Conservation (phyloP, 1,140 invertebrate genomes). For the Fragariocoptes setiger region DNA sequence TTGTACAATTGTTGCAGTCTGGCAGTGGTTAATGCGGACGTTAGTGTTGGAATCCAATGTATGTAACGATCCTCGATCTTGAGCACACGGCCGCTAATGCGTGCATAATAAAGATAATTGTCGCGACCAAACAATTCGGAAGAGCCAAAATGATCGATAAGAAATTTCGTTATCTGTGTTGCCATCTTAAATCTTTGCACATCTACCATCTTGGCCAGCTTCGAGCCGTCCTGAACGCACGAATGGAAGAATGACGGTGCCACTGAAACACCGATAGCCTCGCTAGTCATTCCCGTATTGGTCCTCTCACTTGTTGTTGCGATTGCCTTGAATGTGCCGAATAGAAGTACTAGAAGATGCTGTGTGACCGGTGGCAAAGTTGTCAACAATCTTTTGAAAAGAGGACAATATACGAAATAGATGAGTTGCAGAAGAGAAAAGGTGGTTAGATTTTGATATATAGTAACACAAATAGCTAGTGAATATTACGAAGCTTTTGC, state of each 20-base stretch:
- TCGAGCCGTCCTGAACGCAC: conserved; percentile 53
- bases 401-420: conserved; percentile 11
- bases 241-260: conserved; percentile 94
- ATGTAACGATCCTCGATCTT: conserved; percentile 74
- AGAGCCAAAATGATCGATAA: conserved; percentile 84
- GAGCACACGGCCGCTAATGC: conserved; percentile 62
- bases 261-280: conserved; percentile 66
- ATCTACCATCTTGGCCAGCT: conserved; percentile 75
- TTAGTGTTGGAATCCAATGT: too few relatives aligned
- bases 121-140: conserved; percentile 73
- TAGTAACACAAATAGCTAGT: neutral
- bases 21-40: too few relatives aligned
- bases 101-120: conserved; percentile 87
- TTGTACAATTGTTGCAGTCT: too few relatives aligned
- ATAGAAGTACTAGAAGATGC: conserved; percentile 63
- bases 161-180: conserved; percentile 66
- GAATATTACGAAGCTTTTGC: conserved; percentile 12
- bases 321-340: conserved; percentile 85
- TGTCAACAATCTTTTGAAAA: conserved; percentile 38
- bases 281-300: conserved; percentile 72
- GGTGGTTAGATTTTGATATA: conserved; percentile 1
- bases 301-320: conserved; percentile 62
- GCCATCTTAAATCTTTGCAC: conserved; percentile 72
- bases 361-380: conserved; percentile 62
- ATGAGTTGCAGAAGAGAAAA: conserved; percentile 2